Base-by-base conservation (phyloP, 2,888 invertebrate species). In the Cinara cedri region DNA sequence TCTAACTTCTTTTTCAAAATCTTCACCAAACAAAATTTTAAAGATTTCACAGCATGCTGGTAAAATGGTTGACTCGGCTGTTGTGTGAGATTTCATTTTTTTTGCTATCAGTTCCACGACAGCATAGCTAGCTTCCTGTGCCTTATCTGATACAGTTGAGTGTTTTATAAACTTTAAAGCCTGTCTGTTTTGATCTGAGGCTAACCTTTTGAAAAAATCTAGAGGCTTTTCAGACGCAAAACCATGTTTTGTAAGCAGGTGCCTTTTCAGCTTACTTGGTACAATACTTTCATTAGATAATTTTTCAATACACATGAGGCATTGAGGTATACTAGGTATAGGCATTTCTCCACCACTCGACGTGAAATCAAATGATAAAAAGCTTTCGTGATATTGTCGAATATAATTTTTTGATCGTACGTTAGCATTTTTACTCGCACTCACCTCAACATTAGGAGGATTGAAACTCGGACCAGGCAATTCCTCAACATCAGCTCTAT, bases 281-380 rank as follows among this genome's bases (percentile, higher is more conserved):
- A 78, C 81, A n/a, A 82, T 51, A 24, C 62, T 72, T 76, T 82
- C 82, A 46, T 72, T 81, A 14, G 78, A 81, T 42, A 82, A 55
- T 51, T 70, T 72, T 70, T 80, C 80, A 72, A 60, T 62, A 74
- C 80, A 82, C 49, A 81, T 78, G 49, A 81, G 54, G 70, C 81
- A 82, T 62, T 80, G 68, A 68, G 34, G 34, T n/a, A n/a, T n/a
- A n/a, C n/a, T n/a, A n/a, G 81, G 81, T 55, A 68, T 74, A 72
- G 78, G 78, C 11, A 68, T 66, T 57, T 78, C 68, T 26, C 34
- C 26, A 68, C 26, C 68, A 68, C 21, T 68, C 54, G 26, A 68
- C 19, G n/a, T 68, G 26, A 68, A 68, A 68, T 21, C 46, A 19
- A 65, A 65, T 46, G 65, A 46, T 24, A 65, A 34, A 6, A 4